A percentile compares a stretch with the other conserved stretches of the same genome.
These are phyloP conservation scores for Amblyjoppa fuscipennis DNA, from an alignment of 2,888 invertebrate species.

Conservation along the genomic window DNA sequence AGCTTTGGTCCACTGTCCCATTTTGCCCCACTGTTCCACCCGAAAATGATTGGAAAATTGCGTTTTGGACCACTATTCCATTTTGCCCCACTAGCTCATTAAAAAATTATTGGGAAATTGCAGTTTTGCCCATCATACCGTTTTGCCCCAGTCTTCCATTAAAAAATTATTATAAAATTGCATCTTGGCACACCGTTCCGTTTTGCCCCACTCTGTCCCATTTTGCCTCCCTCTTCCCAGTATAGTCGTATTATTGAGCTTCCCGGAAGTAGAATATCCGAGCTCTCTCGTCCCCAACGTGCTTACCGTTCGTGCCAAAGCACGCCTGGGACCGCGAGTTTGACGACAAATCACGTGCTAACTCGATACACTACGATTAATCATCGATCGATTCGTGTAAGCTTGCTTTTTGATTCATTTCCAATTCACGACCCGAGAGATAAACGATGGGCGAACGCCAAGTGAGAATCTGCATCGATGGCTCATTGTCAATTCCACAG, in stretches of 20 bases:
- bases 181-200: too few species aligned
- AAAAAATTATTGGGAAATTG: too few species aligned
- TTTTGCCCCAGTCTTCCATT: too few species aligned
- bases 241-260: constrained; percentile 11
- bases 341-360: constrained; percentile 59
- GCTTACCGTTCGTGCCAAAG: constrained; percentile 45
- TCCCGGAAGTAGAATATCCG: constrained; percentile 43
- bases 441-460: constrained; percentile 23
- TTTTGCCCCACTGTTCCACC: too few species aligned
- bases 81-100: too few species aligned
- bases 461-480: constrained; percentile 11
- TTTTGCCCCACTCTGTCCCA: too few species aligned
- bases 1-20: too few species aligned
- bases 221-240: too few species aligned
- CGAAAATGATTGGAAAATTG: too few species aligned
- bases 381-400: constrained; percentile 56
- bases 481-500: not conserved
- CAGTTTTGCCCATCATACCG: too few species aligned
- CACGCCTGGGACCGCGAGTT: constrained; percentile 45
- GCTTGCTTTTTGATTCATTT: constrained; percentile 38
- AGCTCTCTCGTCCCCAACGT: constrained; percentile 20
- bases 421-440: constrained; percentile 32
- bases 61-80: too few species aligned
- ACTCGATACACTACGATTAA: constrained; percentile 61
- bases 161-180: too few species aligned